Evolutionary conservation across 1,140 invertebrate species (phyloP).

Genomic region (Diabrotica undecimpunctata): DNA sequence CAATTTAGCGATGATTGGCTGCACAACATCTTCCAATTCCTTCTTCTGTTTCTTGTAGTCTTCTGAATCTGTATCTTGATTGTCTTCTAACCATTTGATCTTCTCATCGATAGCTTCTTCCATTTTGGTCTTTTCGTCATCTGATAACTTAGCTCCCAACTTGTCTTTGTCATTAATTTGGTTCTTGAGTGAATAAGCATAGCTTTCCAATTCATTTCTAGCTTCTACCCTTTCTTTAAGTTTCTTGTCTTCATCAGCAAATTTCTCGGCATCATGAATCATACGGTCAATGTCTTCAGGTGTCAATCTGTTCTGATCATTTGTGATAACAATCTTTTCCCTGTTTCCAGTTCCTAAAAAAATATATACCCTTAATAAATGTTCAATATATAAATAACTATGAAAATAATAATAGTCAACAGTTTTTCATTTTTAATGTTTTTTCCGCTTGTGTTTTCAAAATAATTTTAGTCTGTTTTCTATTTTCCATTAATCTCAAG

Average conservation of each 20-base stretch:
- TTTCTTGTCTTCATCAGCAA: constrained; percentile 98
- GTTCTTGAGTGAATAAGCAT: constrained; percentile 97
- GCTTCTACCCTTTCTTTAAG: constrained; percentile 96
- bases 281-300: constrained; percentile 98
- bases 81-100: constrained; percentile 97
- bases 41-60: constrained; percentile 98
- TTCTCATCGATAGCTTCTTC: constrained; percentile 94
- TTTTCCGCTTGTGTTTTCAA: too few species aligned
- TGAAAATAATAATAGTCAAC: too few species aligned
- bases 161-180: constrained; percentile 98
- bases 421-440: too few species aligned
- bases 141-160: constrained; percentile 85
- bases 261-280: constrained; percentile 98
- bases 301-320: constrained; percentile 94
- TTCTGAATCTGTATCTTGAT: constrained; percentile 89
- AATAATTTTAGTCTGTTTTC: too few species aligned
- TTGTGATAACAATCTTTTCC: constrained; percentile 98
- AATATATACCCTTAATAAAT: not conserved
- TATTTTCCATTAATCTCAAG: too few species aligned
- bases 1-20: constrained; percentile 96
- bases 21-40: constrained; percentile 89
- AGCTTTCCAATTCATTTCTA: constrained; percentile 93
- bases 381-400: not conserved
- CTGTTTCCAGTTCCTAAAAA: constrained; percentile 78
- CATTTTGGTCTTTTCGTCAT: constrained; percentile 93